phyloP scores from a whole-genome alignment of 2,888 invertebrate species.

The Stramonita haemastoma region DNA sequence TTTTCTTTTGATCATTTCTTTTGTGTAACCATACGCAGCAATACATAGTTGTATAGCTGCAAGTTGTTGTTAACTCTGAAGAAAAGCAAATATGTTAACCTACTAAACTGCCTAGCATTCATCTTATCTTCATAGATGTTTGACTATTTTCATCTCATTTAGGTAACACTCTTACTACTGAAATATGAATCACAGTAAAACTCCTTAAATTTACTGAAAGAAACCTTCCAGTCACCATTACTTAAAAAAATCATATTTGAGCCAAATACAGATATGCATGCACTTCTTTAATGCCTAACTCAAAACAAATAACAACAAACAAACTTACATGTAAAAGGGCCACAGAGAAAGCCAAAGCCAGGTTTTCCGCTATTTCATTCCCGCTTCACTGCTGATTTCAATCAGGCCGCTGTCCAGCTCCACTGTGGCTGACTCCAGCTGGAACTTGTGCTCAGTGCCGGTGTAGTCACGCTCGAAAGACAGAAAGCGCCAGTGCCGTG shows the following conservation, averaged over 20 bases:
- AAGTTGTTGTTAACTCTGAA: too few species aligned
- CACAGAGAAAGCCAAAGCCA: conserved; percentile 78
- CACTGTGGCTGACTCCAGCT: conserved; percentile 58
- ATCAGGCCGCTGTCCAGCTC: conserved; percentile 71
- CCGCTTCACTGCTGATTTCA: conserved; percentile 54
- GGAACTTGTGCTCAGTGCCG: conserved; percentile 61
- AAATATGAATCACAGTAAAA: too few species aligned
- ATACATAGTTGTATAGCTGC: too few species aligned
- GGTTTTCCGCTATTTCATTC: conserved; percentile 77
- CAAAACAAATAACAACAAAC: neutral
- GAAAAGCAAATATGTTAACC: too few species aligned
- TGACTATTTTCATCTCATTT: too few species aligned
- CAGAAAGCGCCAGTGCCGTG: conserved; percentile 57
- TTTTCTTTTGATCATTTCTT: too few species aligned
- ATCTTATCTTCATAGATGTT: too few species aligned
- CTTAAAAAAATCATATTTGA: neutral
- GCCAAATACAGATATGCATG: neutral
- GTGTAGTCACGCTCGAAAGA: conserved; percentile 61
- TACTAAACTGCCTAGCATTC: too few species aligned
- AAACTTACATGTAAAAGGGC: conserved; percentile 77
- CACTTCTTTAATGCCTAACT: neutral
- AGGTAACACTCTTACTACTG: too few species aligned
- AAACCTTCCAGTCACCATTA: too few species aligned
- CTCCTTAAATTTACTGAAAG: too few species aligned
- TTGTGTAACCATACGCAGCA: too few species aligned